Evolutionary conservation across 2,113 vertebrate species (phyloP).

Genomic region (Hylia prasina): DNA sequence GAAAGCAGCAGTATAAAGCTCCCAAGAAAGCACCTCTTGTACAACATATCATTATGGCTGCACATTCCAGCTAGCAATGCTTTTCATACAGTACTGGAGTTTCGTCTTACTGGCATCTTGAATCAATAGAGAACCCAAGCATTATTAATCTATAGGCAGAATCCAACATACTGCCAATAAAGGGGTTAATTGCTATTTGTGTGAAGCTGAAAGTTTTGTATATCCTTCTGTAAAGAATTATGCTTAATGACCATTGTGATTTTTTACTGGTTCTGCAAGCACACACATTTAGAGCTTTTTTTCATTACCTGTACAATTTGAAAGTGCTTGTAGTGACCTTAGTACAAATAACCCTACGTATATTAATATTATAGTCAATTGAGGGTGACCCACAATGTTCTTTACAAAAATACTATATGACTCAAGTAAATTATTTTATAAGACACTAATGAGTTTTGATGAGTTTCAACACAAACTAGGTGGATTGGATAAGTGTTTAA

Average conservation of each 20-base stretch:
- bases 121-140: neutral
- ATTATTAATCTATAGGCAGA: neutral
- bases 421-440: neutral
- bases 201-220: neutral
- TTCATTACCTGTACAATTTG: neutral
- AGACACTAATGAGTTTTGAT: neutral
- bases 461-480: neutral
- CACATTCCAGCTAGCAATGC: neutral
- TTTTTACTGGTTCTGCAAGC: neutral
- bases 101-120: neutral
- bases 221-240: neutral
- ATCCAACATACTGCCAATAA: neutral
- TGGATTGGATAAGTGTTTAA: neutral
- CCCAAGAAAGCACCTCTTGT: neutral
- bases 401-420: neutral
- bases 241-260: neutral
- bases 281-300: neutral
- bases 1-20: neutral
- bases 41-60: neutral
- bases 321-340: neutral
- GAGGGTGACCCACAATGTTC: neutral
- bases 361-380: neutral
- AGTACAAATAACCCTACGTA: neutral
- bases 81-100: neutral
- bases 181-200: neutral